Percentiles rank a stretch among this genome's conserved stretches.
Evolutionary conservation across 2,113 vertebrate genomes (phyloP).

Genomic region (Abramis brama): DNA sequence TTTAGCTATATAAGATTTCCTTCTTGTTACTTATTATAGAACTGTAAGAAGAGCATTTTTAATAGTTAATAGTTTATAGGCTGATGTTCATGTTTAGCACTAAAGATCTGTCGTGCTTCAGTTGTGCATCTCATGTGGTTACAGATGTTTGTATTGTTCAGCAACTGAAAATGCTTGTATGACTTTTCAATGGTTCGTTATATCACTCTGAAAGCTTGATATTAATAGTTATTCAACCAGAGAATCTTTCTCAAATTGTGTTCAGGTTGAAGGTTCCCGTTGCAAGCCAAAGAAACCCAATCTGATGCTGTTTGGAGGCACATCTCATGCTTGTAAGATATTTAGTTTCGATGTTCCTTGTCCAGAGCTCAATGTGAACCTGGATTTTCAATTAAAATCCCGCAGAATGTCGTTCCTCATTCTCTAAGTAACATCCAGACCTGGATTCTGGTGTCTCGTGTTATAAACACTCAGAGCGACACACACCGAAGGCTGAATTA

Average conservation of each 20-base stretch:
- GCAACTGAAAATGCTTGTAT: no score
- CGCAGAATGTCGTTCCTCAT: not conserved
- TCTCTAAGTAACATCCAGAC: not conserved
- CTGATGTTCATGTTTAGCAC: no score
- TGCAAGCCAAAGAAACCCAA: not conserved
- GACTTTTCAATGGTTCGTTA: not conserved
- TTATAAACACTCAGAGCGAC: not conserved
- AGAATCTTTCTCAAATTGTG: not conserved
- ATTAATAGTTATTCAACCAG: not conserved
- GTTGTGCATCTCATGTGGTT: not conserved
- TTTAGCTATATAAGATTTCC: not conserved
- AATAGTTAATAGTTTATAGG: no score
- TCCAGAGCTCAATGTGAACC: not conserved
- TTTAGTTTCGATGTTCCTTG: not conserved
- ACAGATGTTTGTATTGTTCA: not conserved
- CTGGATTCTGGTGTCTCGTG: not conserved
- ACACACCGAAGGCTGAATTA: not conserved
- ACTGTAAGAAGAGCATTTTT: not conserved
- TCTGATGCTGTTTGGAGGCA: not conserved
- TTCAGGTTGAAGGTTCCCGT: not conserved
- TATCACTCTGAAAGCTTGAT: not conserved
- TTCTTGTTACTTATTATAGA: not conserved
- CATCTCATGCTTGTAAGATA: not conserved
- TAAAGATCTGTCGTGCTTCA: not conserved
- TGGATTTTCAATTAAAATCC: conserved; percentile 23